phyloP scores from a whole-genome alignment of 2,797 vertebrate genomes.

The Xyrichtys novacula region DNA sequence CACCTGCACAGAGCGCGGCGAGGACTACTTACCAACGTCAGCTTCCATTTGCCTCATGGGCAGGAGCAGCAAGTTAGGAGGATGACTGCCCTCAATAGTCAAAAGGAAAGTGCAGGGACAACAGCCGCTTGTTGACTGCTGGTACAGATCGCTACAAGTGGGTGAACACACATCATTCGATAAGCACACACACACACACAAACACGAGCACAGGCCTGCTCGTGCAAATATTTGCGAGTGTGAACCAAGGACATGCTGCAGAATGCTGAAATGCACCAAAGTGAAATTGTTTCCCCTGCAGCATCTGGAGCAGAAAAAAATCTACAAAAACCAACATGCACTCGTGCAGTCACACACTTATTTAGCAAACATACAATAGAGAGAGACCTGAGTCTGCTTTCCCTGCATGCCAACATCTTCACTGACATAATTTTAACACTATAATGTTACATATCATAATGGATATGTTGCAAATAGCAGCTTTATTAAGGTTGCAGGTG shows the following conservation, averaged over 20 bases:
- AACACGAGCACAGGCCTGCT: constrained; percentile 26
- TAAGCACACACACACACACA: constrained; percentile 53
- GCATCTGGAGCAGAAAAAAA: constrained; percentile 13
- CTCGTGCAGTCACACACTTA: background rate
- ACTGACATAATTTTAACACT: too few species aligned
- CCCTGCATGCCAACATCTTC: too few species aligned
- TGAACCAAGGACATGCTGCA: constrained; percentile 38
- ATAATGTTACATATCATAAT: too few species aligned
- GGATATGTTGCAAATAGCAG: too few species aligned
- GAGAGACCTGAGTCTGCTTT: too few species aligned
- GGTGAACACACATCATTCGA: constrained; percentile 56
- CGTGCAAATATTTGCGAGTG: constrained; percentile 66
- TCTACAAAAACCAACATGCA: background rate
- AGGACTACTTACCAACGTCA: constrained; percentile 67
- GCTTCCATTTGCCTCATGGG: constrained; percentile 65
- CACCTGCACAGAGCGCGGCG: constrained; percentile 56
- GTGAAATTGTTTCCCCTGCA: background rate
- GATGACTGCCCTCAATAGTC: constrained; percentile 66
- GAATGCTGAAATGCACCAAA: constrained; percentile 44
- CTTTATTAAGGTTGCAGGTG: too few species aligned
- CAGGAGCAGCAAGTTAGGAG: constrained; percentile 35
- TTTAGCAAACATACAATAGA: too few species aligned
- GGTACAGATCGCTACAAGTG: constrained; percentile 57
- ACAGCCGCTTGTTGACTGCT: constrained; percentile 51
- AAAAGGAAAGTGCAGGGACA: constrained; percentile 49